Base-by-base conservation (phyloP, 2,888 invertebrate species). In the Zaprionus bogoriensis region DNA sequence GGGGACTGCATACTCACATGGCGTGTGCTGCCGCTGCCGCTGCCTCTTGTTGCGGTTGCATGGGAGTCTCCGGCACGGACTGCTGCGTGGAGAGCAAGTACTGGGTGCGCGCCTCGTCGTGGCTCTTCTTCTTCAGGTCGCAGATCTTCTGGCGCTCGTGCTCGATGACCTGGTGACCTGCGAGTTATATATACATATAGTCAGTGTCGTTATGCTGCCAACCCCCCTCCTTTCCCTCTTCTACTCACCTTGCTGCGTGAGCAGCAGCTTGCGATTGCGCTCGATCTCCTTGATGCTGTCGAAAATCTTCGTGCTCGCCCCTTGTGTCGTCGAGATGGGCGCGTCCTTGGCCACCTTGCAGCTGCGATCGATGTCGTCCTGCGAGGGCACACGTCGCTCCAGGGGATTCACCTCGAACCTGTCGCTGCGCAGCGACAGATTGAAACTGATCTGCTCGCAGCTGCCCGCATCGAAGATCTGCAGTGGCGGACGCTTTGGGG, bases 231-330 rank as follows among this genome's bases (percentile, higher is more conserved):
- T 14, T 25, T 4, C 10, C 9, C 12, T 30, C 3, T 2, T 12
- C 3, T 12, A 10, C 36, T 14, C 91, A 96, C 97, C 97, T 95
- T 97, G 97, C 90, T 97, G 96, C 69, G 96, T 96, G 87, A 98
- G 92, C 92, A 97, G 95, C 77, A 95, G 92, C 87, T 96, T 94
- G 55, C 97, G 92, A 90, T 97, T 97, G 81, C 96, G 93, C 90
- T 98, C 97, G 64, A 98, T 96, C 91, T 97, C 97, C 92, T 95
- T 95, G 61, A 98, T 92, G 75, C 97, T 97, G 79, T 96, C 96
- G 74, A 96, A 93, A 0, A 97, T 96, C 87, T 96, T 94, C 64
- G 94, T 94, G 14, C 96, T 93, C 65, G 94, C 93, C 0, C 94
- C 93, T 77, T 94, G 94, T 53, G 93, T 94, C 3, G 94, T 93